Evolutionary conservation across 2,113 vertebrate genomes (phyloP).

Genomic region (Sus scrofa): T2T-Sscrofa CM000812.6:46062501-46063000

Average conservation of each 20-base stretch:
- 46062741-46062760: background rate
- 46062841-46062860: background rate
- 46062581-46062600: background rate
- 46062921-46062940: background rate
- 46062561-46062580: background rate
- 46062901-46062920: background rate
- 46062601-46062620: background rate
- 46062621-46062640: background rate
- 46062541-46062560: background rate
- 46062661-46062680: background rate
- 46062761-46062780: background rate
- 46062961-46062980: too few relatives aligned
- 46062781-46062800: background rate
- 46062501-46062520: background rate
- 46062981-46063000: background rate
- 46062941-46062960: background rate
- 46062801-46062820: background rate
- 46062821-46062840: background rate
- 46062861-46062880: background rate
- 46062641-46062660: background rate
- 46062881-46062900: fast-evolving
- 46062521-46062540: background rate
- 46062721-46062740: background rate
- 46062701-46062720: background rate
- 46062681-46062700: background rate